Percentiles rank a stretch among this genome's conserved stretches.
phyloP scores from a whole-genome alignment of 1,140 invertebrate genomes.

The Tetraneura akinire region DNA sequence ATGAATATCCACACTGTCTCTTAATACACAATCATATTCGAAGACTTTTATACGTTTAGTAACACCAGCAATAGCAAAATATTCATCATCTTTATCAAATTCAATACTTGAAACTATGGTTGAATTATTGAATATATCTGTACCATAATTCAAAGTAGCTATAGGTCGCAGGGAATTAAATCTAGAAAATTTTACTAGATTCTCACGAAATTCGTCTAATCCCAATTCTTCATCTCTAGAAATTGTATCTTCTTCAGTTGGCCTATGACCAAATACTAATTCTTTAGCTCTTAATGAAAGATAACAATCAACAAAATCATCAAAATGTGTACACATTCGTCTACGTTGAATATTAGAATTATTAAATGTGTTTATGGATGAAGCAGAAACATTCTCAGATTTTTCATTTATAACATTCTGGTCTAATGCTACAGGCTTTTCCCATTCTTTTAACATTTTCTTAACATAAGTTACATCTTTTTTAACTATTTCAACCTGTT shows the following conservation, averaged over 20 bases:
- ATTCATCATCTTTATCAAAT: slow-evolving; percentile 96
- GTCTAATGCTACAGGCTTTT: slow-evolving; percentile 43
- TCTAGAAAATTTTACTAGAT: slow-evolving; percentile 84
- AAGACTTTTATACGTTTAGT: slow-evolving; percentile 94
- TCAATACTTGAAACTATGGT: slow-evolving; percentile 96
- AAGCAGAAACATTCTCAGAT: neutral
- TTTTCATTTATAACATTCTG: slow-evolving; percentile 47
- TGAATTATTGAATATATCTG: slow-evolving; percentile 83
- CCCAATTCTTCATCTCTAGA: slow-evolving; percentile 58
- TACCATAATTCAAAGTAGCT: slow-evolving; percentile 87
- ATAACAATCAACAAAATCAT: slow-evolving; percentile 88
- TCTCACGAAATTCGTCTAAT: slow-evolving; percentile 80
- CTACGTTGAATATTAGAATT: slow-evolving; percentile 53
- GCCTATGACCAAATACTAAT: slow-evolving; percentile 64
- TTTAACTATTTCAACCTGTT: slow-evolving; percentile 77
- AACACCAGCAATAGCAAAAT: slow-evolving; percentile 94
- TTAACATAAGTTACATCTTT: slow-evolving; percentile 79
- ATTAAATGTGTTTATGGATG: slow-evolving; percentile 59
- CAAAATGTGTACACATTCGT: slow-evolving; percentile 75
- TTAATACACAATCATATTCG: slow-evolving; percentile 84
- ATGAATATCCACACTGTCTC: slow-evolving; percentile 83
- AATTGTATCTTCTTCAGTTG: slow-evolving; percentile 48
- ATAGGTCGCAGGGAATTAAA: slow-evolving; percentile 79
- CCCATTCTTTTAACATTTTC: slow-evolving; percentile 69
- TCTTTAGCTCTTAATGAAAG: slow-evolving; percentile 76